Conservation (phyloP, 2,113 vertebrate genomes). For the Phyllopteryx taeniolatus region DNA sequence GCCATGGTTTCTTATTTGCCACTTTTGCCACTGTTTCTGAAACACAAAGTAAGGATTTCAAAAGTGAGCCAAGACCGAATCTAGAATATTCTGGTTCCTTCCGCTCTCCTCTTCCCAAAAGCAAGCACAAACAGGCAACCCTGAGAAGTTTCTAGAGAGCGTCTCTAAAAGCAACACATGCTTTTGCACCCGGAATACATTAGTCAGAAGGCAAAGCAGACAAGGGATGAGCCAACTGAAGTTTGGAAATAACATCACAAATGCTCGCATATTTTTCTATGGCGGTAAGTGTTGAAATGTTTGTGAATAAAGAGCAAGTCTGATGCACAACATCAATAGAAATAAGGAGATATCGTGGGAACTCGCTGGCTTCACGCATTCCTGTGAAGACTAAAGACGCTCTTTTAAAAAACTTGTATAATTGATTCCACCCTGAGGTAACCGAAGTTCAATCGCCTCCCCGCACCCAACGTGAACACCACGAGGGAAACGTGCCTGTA, state of each 20-base stretch:
- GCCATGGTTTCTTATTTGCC: no score
- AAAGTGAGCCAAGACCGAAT: constrained; percentile 10
- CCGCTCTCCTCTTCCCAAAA: background rate
- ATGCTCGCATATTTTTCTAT: constrained; percentile 54
- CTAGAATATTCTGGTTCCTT: constrained; percentile 13
- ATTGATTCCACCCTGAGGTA: constrained; percentile 63
- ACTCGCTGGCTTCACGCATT: constrained; percentile 29
- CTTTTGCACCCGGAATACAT: constrained; percentile 44
- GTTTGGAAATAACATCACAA: constrained; percentile 53
- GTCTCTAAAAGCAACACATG: constrained; percentile 43
- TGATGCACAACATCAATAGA: constrained; percentile 58
- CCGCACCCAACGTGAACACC: constrained; percentile 32
- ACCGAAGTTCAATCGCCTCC: constrained; percentile 58
- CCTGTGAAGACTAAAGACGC: constrained; percentile 55
- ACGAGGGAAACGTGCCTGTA: constrained; percentile 29
- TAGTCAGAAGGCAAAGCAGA: constrained; percentile 36
- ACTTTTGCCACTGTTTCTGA: no score
- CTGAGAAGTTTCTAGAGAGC: constrained; percentile 20
- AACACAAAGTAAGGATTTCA: constrained; percentile 26
- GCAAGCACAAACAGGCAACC: constrained; percentile 25
- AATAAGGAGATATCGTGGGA: constrained; percentile 52
- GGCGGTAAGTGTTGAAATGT: constrained; percentile 51
- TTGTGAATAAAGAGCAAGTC: constrained; percentile 54
- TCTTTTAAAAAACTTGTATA: constrained; percentile 62
- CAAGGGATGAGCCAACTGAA: constrained; percentile 25